These are phyloP conservation scores for Alviniconcha marisindica DNA, from an alignment of 1,140 invertebrate species.

Conservation along the genomic window DNA sequence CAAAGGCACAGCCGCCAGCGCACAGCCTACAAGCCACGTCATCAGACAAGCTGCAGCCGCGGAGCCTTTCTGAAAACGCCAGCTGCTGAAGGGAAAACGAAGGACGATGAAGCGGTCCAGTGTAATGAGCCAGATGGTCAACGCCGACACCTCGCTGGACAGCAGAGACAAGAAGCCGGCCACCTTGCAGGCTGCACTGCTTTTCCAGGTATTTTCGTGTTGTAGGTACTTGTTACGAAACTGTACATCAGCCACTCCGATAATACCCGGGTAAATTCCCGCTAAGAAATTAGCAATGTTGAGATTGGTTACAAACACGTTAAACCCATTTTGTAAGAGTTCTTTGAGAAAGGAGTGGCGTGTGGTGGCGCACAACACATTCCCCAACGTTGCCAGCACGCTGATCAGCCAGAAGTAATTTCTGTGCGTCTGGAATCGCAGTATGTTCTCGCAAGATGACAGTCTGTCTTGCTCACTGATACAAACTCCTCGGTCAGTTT, in stretches of 20 bases:
- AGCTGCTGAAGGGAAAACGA: slow-evolving; percentile 51
- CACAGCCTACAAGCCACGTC: slow-evolving; percentile 36
- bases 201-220: slow-evolving; percentile 51
- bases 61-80: slow-evolving; percentile 25
- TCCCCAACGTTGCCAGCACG: slow-evolving; percentile 46
- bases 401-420: slow-evolving; percentile 52
- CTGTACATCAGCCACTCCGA: slow-evolving; percentile 25
- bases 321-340: slow-evolving; percentile 40
- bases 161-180: slow-evolving; percentile 61
- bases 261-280: slow-evolving; percentile 31
- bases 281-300: slow-evolving; percentile 30
- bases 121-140: slow-evolving; percentile 62
- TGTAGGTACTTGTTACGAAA: slow-evolving; percentile 52
- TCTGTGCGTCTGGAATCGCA: slow-evolving; percentile 37
- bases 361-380: slow-evolving; percentile 30
- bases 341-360: neutral
- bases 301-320: slow-evolving; percentile 51
- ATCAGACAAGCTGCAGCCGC: neutral
- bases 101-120: slow-evolving; percentile 59
- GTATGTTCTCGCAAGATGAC: slow-evolving; percentile 53
- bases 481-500: neutral
- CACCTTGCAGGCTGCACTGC: slow-evolving; percentile 51
- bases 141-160: slow-evolving; percentile 59
- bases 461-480: slow-evolving; percentile 26
- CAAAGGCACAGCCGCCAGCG: slow-evolving; percentile 39